Evolutionary conservation across 2,113 vertebrate genomes (phyloP), one percentile per base, ranked within the genome.

Genomic region (Galeopterus variegatus): DNA sequence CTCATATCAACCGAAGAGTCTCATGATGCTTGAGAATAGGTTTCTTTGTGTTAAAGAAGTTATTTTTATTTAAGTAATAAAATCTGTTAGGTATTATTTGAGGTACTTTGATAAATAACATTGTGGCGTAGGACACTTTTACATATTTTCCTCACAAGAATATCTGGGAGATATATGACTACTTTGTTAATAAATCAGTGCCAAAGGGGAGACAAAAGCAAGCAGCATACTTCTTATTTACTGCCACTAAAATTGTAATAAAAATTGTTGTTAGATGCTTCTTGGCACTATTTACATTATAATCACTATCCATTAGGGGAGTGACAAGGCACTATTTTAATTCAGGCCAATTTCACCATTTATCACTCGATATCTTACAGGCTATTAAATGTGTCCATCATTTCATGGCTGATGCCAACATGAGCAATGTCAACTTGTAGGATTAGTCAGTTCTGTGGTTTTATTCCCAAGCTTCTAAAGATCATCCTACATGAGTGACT

Each of bases 371-470:
- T 6, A 2, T 58, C 56, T 76, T 19, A 45, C 1, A 64, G 10
- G 21, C 18, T 10, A 1, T 2, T 45, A 23, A 11, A 13, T 5
- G 7, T 33, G 21, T 67, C 70, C 23, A 3, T 87, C n/a, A 14
- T 23, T 9, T 36, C 36, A 15, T 2, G 21, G 28, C 26, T 31
- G 15, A 7, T 2, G n/a, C 4, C 65, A 5, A 8, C 0, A 0
- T 8, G 28, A 79, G 12, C 15, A 6, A 13, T 19, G 1, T 1
- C 12, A 2, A 5, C 18, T 11, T 0, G 2, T 2, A 23, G 26
- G 4, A 23, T 5, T 3, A 33, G 1, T 3, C 3, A 33, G 1
- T 3, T 4, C 9, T n/a, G 17, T 4, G 0, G 5, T 60, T 67
- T 76, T 67, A 11, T 50, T 28, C 6, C 3, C 4, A 9, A n/a